phyloP scores from a whole-genome alignment of 2,888 invertebrate genomes.

The Amphiduros pacificus region DNA sequence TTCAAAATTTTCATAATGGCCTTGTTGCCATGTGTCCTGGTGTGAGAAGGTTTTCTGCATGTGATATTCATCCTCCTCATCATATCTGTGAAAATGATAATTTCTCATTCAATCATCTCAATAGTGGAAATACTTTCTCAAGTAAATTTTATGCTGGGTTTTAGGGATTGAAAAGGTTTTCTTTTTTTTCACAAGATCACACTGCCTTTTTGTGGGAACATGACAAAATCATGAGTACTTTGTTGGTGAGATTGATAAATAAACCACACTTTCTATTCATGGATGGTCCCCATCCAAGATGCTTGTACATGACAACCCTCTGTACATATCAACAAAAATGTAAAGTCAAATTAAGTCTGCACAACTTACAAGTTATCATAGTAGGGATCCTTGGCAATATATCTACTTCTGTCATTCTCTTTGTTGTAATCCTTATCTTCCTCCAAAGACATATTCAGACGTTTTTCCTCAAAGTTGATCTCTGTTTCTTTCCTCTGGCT shows the following conservation, averaged over 20 bases:
- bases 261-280: too few species aligned
- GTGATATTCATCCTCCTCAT: conserved; percentile 34
- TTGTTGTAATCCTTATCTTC: conserved; percentile 70
- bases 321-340: neutral
- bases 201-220: too few species aligned
- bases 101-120: too few species aligned
- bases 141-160: too few species aligned
- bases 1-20: conserved; percentile 59
- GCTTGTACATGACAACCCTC: neutral
- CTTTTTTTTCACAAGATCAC: too few species aligned
- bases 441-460: conserved; percentile 82
- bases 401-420: conserved; percentile 44
- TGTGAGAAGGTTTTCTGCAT: too few species aligned
- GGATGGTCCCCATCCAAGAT: too few species aligned
- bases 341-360: neutral
- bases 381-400: conserved; percentile 38
- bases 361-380: conserved; percentile 32
- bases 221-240: too few species aligned
- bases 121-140: too few species aligned
- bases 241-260: too few species aligned
- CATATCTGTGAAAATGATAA: conserved; percentile 34
- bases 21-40: conserved; percentile 29
- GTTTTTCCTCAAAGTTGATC: conserved; percentile 93
- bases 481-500: conserved; percentile 92
- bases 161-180: too few species aligned